Percentiles rank a stretch among this genome's conserved stretches.
Evolutionary conservation across 2,797 vertebrate species (phyloP).

Genomic region (Platalea minor): DNA sequence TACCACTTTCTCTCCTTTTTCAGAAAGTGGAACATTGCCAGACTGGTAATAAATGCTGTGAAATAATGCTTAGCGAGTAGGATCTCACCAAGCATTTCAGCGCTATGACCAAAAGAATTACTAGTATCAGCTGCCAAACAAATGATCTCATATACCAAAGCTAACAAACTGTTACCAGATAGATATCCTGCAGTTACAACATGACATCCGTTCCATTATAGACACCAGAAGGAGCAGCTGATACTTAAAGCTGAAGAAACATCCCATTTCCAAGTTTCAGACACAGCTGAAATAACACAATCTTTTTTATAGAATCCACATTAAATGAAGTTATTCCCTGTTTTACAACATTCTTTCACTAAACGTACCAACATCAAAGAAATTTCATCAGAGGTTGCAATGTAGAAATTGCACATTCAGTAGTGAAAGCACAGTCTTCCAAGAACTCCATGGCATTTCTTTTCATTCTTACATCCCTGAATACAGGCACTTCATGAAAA

Average conservation of each 20-base stretch:
- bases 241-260: constrained; percentile 39
- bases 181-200: constrained; percentile 49
- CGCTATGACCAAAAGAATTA: constrained; percentile 45
- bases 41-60: constrained; percentile 50
- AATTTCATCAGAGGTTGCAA: neutral
- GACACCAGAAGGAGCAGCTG: constrained; percentile 53
- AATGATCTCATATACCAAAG: constrained; percentile 61
- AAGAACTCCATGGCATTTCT: neutral
- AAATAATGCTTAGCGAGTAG: constrained; percentile 52
- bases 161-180: constrained; percentile 57
- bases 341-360: constrained; percentile 14
- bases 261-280: neutral
- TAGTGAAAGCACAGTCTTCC: neutral
- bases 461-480: neutral
- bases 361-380: constrained; percentile 10
- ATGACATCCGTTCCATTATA: constrained; percentile 37
- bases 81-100: constrained; percentile 60
- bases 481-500: neutral
- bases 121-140: constrained; percentile 62
- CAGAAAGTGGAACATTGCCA: constrained; percentile 22
- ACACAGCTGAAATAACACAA: constrained; percentile 6
- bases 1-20: constrained; percentile 6
- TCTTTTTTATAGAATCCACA: neutral
- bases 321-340: neutral
- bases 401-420: neutral